Base-by-base conservation (phyloP, 1,140 invertebrate species). In the Aphaenogaster rudis region DNA sequence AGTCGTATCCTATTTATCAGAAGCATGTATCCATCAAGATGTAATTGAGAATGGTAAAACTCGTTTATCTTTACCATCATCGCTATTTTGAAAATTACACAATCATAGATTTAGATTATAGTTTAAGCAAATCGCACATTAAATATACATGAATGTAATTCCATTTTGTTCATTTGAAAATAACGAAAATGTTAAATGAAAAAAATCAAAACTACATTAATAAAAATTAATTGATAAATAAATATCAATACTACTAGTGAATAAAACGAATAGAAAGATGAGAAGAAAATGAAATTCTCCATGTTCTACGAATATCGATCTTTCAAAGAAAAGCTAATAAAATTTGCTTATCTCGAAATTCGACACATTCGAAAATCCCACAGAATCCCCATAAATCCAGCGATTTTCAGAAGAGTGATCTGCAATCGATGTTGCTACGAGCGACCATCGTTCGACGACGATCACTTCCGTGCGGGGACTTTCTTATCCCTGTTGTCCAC, bases 71-170 rank as follows among this genome's bases (percentile, higher is more conserved):
- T 71, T 42, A 39, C 4, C 39, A 54, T 66, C n/a, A 21, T 64
- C 13, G 48, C 13, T 80, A 80, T 67, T 80, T 54, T 17, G 48
- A 54, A 67, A 80, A 80, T 52, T 54, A 36, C 17, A 39, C 28
- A 21, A 21, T 9, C 64, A 39, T 52, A 66, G 17, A 54, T 61
- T 17, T 52, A 66, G 17, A 54, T 61, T 17, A 42, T 9, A 48
- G 45, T 67, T 1, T 54, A 42, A 57, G 15, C 17, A 48, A 78
- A 3, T 80, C n/a, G 13, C n/a, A 17, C 36, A 52, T 36, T n/a
- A 28, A 28, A 28, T 28, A 28, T 28, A 28, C 28, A 21, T 54
- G 57, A 54, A 21, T 42, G 45, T 69, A 15, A 67, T 33, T 64
- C 13, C 13, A 28, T 5, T 15, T 13, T 61, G 15, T n/a, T 17